Base-by-base conservation (phyloP, 2,113 vertebrate species). In the Corvus hawaiiensis region DNA sequence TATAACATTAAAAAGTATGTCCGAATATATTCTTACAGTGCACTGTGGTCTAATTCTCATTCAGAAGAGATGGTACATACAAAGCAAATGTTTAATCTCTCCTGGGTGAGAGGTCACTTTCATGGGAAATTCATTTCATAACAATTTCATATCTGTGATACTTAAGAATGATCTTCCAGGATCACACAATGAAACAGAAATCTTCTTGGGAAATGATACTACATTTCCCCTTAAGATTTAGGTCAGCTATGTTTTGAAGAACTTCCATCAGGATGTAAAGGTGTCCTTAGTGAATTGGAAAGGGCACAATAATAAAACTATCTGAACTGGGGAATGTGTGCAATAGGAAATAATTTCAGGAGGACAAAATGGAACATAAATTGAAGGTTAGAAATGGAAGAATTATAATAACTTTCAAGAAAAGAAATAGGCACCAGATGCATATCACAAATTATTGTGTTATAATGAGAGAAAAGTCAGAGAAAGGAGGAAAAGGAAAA, bases 281-380 rank as follows among this genome's bases (percentile, higher is more conserved):
- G 41, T 63, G 51, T 93, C 80, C 74, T 94, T 68, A 87, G 52
- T 55, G 80, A 96, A 97, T 71, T 94, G 82, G 88, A 96, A 97
- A 94, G 51, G 86, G 61, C 69, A 92, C 44, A 72, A 77, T 85
- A 97, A 97, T 93, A 93, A 96, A 97, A 91, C 46, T 75, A 67
- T 62, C 68, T 96, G 69, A 95, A 91, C 35, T 73, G 87, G 23
- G 18, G 56, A 95, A 97, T 58, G 27, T 69, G 39, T 88, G 75
- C 43, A 91, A 59, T 76, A 94, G 26, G 73, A 97, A 96, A 87
- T 96, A 90, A 94, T 95, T 97, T 97, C 69, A 64, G 59, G 62
- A 86, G 59, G 35, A 87, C 43, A 93, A 71, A 96, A 86, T 61
- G 23, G 63, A 88, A 95, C 55, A 95, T 84, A 92, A 97, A 96